Conservation (phyloP, 2,888 invertebrate genomes). For the Alloplasta piceator region DNA sequence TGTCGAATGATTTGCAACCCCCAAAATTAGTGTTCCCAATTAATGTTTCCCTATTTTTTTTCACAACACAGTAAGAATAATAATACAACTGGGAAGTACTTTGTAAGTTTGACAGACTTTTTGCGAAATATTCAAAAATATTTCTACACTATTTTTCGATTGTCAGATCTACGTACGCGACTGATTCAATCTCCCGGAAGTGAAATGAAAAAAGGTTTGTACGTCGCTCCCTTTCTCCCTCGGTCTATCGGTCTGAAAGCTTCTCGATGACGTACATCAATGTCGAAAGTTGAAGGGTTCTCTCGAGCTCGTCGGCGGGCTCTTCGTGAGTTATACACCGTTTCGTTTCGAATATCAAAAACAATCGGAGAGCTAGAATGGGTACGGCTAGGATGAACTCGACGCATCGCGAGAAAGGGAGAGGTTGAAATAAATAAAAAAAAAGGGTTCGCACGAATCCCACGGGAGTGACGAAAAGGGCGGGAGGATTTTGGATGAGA, state of each 20-base stretch:
- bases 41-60: too few species aligned
- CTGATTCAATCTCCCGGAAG: conserved; percentile 20
- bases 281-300: conserved; percentile 61
- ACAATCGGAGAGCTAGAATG: conserved; percentile 72
- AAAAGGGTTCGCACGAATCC: conserved; percentile 70
- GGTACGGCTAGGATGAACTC: conserved; percentile 54
- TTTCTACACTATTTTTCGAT: too few species aligned
- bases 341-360: conserved; percentile 79
- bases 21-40: too few species aligned
- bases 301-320: conserved; percentile 39
- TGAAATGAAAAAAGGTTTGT: conserved; percentile 56
- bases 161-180: neutral
- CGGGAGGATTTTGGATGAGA: conserved; percentile 62
- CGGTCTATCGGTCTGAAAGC: conserved; percentile 34
- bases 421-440: neutral
- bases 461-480: conserved; percentile 57
- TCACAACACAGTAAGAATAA: too few species aligned
- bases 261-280: conserved; percentile 56
- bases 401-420: conserved; percentile 7
- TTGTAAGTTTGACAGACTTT: too few species aligned
- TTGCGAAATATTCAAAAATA: too few species aligned
- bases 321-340: conserved; percentile 65
- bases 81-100: too few species aligned
- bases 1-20: too few species aligned
- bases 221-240: neutral